Evolutionary conservation across 2,797 vertebrate genomes (phyloP), one percentile per base, ranked within the genome.

Genomic region (Kryptolebias ocellatus): DNA sequence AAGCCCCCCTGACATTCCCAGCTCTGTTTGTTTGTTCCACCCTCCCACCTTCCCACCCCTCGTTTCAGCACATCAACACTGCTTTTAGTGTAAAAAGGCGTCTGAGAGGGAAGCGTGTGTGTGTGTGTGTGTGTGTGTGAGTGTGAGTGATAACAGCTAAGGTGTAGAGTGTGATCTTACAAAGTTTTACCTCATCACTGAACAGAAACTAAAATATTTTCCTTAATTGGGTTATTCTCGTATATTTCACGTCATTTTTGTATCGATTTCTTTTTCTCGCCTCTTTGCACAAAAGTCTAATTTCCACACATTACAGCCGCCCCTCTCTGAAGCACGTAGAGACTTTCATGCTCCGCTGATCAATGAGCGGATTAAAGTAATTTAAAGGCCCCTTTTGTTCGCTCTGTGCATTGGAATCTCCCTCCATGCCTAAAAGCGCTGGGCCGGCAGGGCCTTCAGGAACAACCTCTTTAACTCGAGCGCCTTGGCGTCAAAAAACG

Each of bases 331-430:
- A 73, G 64, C 67, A 53, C 70, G 70, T 37, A 52, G 69, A 83
- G 72, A 83, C 70, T 87, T 79, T 83, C 81, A 87, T 72, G 83
- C 83, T 82, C 73, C 76, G 71, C 67, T 66, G 82, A 90, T 91
- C 87, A 88, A 84, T 86, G 83, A 60, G 42, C 51, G 45, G 81
- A 88, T 88, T 85, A 85, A 75, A 78, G 68, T 76, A 72, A 76
- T 82, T 83, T 84, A 73, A 81, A 80, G 60, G 53, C 62, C 59
- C 20, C 64, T 53, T 79, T 78, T 87, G 69, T 85, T 76, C 74
- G 34, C 54, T 64, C 52, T 72, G 46, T 74, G 28, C 73, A 61
- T 58, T 71, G 67, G 82, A 84, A 80, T 84, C 68, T 24, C 83
- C 62, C 66, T 74, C 83, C 56, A 76, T 80, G 76, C 63, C 59